These are phyloP conservation scores for Oophaga pumilio DNA, from an alignment of 2,113 vertebrate genomes.

Conservation along the genomic window DNA sequence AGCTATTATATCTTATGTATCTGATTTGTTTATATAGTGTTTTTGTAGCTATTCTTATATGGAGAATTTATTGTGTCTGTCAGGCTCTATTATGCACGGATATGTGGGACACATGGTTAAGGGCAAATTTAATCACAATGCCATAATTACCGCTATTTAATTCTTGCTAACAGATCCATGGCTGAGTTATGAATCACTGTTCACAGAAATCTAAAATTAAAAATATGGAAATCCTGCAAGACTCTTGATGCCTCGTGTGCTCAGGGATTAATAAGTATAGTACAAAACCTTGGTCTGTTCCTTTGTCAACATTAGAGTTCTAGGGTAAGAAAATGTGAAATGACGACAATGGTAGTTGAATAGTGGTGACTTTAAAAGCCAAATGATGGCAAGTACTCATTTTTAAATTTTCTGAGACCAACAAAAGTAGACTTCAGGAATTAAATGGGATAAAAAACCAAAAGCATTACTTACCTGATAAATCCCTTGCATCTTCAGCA, in stretches of 20 bases:
- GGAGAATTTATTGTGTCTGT: neutral
- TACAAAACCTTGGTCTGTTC: neutral
- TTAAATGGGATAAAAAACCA: too few relatives aligned
- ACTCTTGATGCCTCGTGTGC: too few relatives aligned
- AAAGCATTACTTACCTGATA: too few relatives aligned
- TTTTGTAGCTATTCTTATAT: neutral
- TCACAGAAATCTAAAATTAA: neutral
- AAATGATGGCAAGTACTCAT: too few relatives aligned
- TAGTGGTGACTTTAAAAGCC: too few relatives aligned
- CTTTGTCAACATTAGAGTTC: neutral
- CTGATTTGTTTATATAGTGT: neutral
- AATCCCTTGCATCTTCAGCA: too few relatives aligned
- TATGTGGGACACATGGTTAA: neutral
- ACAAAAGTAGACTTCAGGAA: too few relatives aligned
- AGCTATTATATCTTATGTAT: neutral
- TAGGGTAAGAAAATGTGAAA: neutral
- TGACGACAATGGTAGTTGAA: too few relatives aligned
- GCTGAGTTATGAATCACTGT: neutral
- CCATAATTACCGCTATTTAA: conserved; percentile 13
- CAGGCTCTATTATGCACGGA: neutral
- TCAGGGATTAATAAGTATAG: neutral
- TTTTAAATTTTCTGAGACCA: too few relatives aligned
- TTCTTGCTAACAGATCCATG: too few relatives aligned
- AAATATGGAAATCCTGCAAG: neutral
- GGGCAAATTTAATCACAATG: neutral